These are phyloP conservation scores for Nomada fucata DNA, from an alignment of 2,888 invertebrate genomes.

Conservation along the genomic window DNA sequence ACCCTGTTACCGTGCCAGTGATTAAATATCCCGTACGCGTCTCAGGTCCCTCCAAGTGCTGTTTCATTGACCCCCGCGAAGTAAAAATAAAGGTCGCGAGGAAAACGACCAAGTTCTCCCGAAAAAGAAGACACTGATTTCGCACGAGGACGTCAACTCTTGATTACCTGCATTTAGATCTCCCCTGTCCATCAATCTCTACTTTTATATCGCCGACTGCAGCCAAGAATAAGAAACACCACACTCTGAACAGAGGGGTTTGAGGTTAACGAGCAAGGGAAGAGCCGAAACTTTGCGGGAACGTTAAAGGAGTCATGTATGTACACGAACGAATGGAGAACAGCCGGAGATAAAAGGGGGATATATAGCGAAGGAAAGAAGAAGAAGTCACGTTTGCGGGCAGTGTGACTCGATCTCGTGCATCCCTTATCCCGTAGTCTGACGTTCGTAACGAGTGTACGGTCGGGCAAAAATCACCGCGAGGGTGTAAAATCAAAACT, in stretches of 20 bases:
- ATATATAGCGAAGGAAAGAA: conserved; percentile 10
- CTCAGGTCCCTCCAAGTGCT: not conserved
- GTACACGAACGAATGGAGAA: conserved; percentile 38
- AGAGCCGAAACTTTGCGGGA: not conserved
- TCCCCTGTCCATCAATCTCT: conserved; percentile 49
- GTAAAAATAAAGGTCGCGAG: not conserved
- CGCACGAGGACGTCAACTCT: not conserved
- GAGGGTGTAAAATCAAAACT: conserved; percentile 56
- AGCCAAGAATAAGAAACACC: conserved; percentile 49
- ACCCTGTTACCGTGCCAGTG: not conserved
- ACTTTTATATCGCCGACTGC: conserved; percentile 45
- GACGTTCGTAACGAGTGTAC: conserved; percentile 55
- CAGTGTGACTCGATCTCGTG: conserved; percentile 37
- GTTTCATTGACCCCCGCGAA: not conserved
- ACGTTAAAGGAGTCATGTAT: conserved; percentile 47
- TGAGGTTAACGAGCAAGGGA: conserved; percentile 36
- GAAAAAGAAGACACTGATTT: not conserved
- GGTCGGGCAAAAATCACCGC: conserved; percentile 49
- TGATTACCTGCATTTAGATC: conserved; percentile 47
- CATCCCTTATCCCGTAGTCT: conserved; percentile 48
- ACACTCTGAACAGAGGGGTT: not conserved
- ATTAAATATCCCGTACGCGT: not conserved
- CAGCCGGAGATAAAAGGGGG: conserved; percentile 26
- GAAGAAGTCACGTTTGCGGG: conserved; percentile 45
- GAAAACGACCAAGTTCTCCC: not conserved